Percentiles rank a stretch among this genome's conserved stretches.
Evolutionary conservation across 2,797 vertebrate species (phyloP).

Genomic region (Champsocephalus esox): DNA sequence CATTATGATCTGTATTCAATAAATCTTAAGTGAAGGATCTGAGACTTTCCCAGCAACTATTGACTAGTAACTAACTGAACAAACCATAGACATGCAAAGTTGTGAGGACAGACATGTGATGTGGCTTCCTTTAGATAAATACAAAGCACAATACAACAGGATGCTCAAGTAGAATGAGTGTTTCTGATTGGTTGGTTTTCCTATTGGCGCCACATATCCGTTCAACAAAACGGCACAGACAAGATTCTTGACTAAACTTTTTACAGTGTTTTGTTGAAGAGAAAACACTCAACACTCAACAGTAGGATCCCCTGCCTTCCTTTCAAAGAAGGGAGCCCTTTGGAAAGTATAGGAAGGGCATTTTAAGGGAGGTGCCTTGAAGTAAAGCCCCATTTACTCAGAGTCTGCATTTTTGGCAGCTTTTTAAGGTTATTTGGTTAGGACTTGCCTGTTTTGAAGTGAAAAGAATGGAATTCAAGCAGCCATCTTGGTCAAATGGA

Average conservation of each 20-base stretch:
- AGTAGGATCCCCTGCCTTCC: conserved; percentile 42
- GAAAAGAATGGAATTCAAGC: conserved; percentile 25
- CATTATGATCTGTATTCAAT: conserved; percentile 8
- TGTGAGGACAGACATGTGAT: not conserved
- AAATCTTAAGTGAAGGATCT: not conserved
- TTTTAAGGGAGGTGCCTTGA: conserved; percentile 20
- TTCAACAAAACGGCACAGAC: conserved; percentile 21
- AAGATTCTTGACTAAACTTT: conserved; percentile 25
- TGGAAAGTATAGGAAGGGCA: not conserved
- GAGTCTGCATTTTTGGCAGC: conserved; percentile 58
- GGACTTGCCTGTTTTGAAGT: conserved; percentile 8
- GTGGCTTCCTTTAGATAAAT: not conserved
- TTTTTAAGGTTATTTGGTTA: conserved; percentile 31
- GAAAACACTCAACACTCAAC: conserved; percentile 3
- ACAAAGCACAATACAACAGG: not conserved
- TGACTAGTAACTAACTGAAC: not conserved
- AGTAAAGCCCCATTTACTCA: conserved; percentile 57
- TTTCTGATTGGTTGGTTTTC: conserved; percentile 15
- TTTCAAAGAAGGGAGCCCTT: conserved; percentile 13
- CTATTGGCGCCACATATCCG: conserved; percentile 9
- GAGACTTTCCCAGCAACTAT: not conserved
- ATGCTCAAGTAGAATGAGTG: not conserved
- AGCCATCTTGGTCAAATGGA: conserved; percentile 37
- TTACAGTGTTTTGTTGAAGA: conserved; percentile 2
- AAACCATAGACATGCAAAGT: not conserved